Evolutionary conservation across 1,140 invertebrate genomes (phyloP), one percentile per base, ranked within the genome.

Genomic region (Lepidurus packardi): DNA sequence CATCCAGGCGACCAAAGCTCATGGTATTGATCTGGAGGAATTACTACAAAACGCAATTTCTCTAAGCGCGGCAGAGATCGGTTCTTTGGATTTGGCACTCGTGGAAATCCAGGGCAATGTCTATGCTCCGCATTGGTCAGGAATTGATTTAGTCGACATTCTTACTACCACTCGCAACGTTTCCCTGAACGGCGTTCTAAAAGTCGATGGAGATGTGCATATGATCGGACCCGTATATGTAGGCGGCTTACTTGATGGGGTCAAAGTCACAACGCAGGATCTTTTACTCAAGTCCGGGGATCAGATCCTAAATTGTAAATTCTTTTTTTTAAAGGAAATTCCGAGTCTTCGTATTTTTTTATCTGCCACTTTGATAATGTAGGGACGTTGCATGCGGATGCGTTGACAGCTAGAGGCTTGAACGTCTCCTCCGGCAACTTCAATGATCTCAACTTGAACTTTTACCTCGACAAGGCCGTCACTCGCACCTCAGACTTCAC

Each of bases 201-300:
- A 21, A 7, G 53, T 65, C 21, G n/a, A 65, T 65, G 53, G 53
- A 65, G 53, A 65, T 65, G 53, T 65, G 53, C 16, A 13, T 11
- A 65, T 65, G n/a, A 65, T 65, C 4, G 53, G 21, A 21, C 53
- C 53, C 8, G 53, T 7, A 4, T 65, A 65, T 21, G 53, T 65
- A 7, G 53, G 9, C 21, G 53, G 53, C 5, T 16, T 65, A 65
- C 6, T 65, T 9, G 53, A 65, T 65, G 53, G 53, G 0, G 8
- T 65, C 21, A 65, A 16, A 65, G n/a, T 65, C 21, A 65, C 16
- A 0, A 3, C 53, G 53, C 53, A 65, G 0, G 53, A 65, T 16
- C 53, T 65, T n/a, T 65, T 65, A 21, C 53, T 65, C 7, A 65
- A 65, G 53, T 65, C 53, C 53, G 53, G 53, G 13, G 53, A 65